Evolutionary conservation across 2,888 invertebrate species (phyloP), one percentile per base, ranked within the genome.

Genomic region (Drosophila vallismaia): DNA sequence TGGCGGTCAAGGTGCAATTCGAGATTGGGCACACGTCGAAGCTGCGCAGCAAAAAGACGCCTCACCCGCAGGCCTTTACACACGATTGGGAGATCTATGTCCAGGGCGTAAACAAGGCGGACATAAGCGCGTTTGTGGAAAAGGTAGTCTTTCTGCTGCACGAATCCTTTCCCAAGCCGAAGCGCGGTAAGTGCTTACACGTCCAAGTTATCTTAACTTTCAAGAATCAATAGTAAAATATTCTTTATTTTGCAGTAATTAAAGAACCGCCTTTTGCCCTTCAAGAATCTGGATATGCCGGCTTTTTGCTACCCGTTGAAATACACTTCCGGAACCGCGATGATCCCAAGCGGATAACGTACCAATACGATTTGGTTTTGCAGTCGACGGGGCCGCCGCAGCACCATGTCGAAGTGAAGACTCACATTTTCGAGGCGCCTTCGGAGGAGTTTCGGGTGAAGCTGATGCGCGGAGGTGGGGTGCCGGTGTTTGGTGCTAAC

Each of bases 11-110:
- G 90, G 96, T 98, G 84, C 95, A 95, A 91, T 94, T 98, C 89
- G 98, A 98, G 93, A 95, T 98, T 91, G 98, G 98, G 76, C 98
- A 99, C 92, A 94, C 95, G 92, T 97, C 98, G 76, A 94, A 94
- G 71, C 91, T 97, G 80, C 95, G 96, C 88, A 94, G 94, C 56
- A 96, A 96, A 90, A 94, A 94, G 84, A 70, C 71, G 1, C 71
- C 70, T 5, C 97, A 97, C 10, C 94, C 95, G 24, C 97, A 97
- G 91, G 98, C 97, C 49, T 98, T 97, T 91, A 99, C 98, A 79
- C 99, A 99, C 92, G 98, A 99, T 91, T 99, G 99, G 99, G 97
- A 97, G 92, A 95, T 99, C 56, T 98, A 96, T 92, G 97, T 99
- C 24, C 94, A 96, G 88, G 98, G 98, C 57, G 94, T 95, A 77